Evolutionary conservation across 2,888 invertebrate genomes (phyloP).

Genomic region (Meteorus colon): DNA sequence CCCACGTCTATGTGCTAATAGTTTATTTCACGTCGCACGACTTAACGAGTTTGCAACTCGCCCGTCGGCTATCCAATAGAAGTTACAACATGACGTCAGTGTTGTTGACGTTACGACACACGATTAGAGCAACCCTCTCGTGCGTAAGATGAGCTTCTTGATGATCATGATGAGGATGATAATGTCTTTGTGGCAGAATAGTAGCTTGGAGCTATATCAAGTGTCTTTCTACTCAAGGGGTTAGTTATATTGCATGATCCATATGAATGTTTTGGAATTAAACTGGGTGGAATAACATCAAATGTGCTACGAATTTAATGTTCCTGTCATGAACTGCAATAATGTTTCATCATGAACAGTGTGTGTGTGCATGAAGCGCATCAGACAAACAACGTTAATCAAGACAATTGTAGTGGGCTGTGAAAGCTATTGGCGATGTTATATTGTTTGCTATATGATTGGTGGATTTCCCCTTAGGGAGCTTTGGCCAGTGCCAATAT

Average conservation of each 20-base stretch:
- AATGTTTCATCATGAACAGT: not conserved
- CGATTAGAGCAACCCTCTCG: constrained; percentile 20
- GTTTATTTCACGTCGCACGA: constrained; percentile 9
- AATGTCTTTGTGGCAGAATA: not conserved
- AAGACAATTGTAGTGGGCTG: not conserved
- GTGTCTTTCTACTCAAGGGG: not conserved
- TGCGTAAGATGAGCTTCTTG: constrained; percentile 28
- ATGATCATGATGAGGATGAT: not conserved
- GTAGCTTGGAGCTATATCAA: constrained; percentile 1
- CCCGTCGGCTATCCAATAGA: not conserved
- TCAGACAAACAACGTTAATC: not conserved
- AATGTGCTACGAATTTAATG: not conserved
- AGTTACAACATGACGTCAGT: constrained; percentile 16
- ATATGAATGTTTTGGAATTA: not conserved
- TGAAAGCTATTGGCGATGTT: not conserved
- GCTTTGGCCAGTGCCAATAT: constrained; percentile 16
- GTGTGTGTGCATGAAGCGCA: not conserved
- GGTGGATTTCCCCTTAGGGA: not conserved
- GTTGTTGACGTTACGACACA: constrained; percentile 24
- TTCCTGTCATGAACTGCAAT: not conserved
- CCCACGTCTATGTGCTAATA: not conserved
- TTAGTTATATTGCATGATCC: not conserved
- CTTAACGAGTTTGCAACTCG: constrained; percentile 30
- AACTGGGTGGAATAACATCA: not conserved
- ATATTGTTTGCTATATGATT: not conserved